Evolutionary conservation across 2,888 invertebrate species (phyloP).

Genomic region (Drosophila multiciliata): DNA sequence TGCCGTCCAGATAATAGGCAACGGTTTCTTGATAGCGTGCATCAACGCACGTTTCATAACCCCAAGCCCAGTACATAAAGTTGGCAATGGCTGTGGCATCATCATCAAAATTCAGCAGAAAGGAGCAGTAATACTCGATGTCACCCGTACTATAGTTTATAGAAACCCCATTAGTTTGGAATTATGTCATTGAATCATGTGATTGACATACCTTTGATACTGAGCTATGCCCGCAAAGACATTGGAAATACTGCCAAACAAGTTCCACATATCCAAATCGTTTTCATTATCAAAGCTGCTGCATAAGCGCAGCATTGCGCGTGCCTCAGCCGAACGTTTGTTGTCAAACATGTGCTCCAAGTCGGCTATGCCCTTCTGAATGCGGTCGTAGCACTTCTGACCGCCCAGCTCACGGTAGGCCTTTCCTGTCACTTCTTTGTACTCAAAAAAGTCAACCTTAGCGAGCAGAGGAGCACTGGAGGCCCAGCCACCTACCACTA

Average conservation of each 20-base stretch:
- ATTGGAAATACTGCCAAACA: constrained; percentile 81
- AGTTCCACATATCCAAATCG: constrained; percentile 80
- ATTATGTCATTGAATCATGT: background rate
- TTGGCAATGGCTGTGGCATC: constrained; percentile 76
- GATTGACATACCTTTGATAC: constrained; percentile 72
- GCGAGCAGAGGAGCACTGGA: constrained; percentile 89
- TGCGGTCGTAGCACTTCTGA: constrained; percentile 80
- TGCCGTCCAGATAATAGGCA: constrained; percentile 51
- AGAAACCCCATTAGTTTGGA: background rate
- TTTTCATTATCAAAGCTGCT: constrained; percentile 76
- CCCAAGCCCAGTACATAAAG: constrained; percentile 55
- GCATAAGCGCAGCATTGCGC: constrained; percentile 81
- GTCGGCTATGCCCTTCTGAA: constrained; percentile 80
- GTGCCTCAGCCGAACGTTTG: constrained; percentile 74
- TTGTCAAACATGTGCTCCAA: constrained; percentile 76
- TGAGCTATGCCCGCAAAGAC: constrained; percentile 80
- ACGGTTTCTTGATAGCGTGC: constrained; percentile 67
- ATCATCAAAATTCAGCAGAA: constrained; percentile 63
- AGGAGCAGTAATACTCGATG: constrained; percentile 66
- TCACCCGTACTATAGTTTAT: constrained; percentile 54
- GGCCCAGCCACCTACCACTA: constrained; percentile 87
- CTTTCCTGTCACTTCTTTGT: constrained; percentile 82
- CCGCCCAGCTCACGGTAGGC: constrained; percentile 80
- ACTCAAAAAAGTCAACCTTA: constrained; percentile 87
- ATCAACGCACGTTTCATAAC: constrained; percentile 65